phyloP scores from a whole-genome alignment of 1,140 invertebrate genomes.

The Trichonephila clavipes region DNA sequence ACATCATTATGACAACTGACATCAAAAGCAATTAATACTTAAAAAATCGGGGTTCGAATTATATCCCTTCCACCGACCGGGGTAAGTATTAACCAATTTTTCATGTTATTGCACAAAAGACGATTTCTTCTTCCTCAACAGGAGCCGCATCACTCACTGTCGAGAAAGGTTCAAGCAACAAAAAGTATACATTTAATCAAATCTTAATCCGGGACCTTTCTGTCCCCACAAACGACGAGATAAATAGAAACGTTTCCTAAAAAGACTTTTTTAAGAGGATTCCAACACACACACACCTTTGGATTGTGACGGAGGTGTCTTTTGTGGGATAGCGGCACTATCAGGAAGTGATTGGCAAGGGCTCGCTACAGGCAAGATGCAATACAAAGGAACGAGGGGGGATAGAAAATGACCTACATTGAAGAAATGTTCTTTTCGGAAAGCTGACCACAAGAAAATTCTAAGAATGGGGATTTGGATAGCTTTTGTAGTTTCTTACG shows the following conservation, averaged over 20 bases:
- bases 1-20: too few species aligned
- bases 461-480: not conserved
- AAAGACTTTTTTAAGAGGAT: too few species aligned
- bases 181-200: slow-evolving; percentile 28
- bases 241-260: too few species aligned
- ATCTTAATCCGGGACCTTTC: not conserved
- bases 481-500: not conserved
- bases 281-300: too few species aligned
- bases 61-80: not conserved
- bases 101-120: not conserved
- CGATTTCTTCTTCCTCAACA: not conserved
- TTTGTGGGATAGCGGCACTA: not conserved
- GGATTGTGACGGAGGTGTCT: not conserved
- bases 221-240: not conserved
- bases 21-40: not conserved
- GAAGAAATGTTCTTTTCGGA: not conserved
- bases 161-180: not conserved
- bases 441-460: not conserved
- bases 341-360: not conserved
- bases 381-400: not conserved
- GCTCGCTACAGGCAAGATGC: not conserved
- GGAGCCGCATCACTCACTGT: not conserved
- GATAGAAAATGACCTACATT: not conserved
- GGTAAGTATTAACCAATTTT: not conserved
- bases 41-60: not conserved